Percentiles rank a stretch among this genome's conserved stretches.
These are phyloP conservation scores for Gnatocerus cornutus DNA, from an alignment of 2,888 invertebrate genomes.

Conservation along the genomic window DNA sequence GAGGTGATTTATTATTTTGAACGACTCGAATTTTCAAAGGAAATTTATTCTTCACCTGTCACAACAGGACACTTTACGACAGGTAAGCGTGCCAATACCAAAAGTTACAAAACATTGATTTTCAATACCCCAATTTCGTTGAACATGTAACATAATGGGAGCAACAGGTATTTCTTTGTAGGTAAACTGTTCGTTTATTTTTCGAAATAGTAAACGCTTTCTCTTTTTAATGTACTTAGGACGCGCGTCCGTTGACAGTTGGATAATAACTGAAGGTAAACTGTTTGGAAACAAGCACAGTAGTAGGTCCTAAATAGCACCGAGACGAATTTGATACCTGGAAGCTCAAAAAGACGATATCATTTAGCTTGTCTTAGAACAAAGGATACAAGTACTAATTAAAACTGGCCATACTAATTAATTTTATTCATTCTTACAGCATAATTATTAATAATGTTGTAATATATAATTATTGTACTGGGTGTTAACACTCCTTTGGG, in stretches of 20 bases:
- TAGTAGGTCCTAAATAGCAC: constrained; percentile 24
- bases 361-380: neutral
- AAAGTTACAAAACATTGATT: constrained; percentile 41
- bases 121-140: constrained; percentile 25
- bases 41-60: constrained; percentile 45
- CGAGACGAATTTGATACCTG: neutral
- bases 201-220: constrained; percentile 53
- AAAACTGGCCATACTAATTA: constrained; percentile 13
- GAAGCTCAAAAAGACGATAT: neutral
- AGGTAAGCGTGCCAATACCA: constrained; percentile 29
- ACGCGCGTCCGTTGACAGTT: constrained; percentile 40
- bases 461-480: constrained; percentile 22
- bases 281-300: constrained; percentile 55
- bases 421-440: constrained; percentile 20
- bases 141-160: constrained; percentile 39
- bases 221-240: constrained; percentile 52
- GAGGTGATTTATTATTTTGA: constrained; percentile 30
- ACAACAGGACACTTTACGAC: constrained; percentile 44
- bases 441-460: constrained; percentile 11
- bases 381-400: neutral
- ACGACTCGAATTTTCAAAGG: constrained; percentile 14
- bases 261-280: constrained; percentile 41
- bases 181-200: constrained; percentile 44
- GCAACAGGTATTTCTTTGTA: constrained; percentile 49
- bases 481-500: neutral